phyloP scores from a whole-genome alignment of 2,113 vertebrate species.

The Madoqua kirkii region DNA sequence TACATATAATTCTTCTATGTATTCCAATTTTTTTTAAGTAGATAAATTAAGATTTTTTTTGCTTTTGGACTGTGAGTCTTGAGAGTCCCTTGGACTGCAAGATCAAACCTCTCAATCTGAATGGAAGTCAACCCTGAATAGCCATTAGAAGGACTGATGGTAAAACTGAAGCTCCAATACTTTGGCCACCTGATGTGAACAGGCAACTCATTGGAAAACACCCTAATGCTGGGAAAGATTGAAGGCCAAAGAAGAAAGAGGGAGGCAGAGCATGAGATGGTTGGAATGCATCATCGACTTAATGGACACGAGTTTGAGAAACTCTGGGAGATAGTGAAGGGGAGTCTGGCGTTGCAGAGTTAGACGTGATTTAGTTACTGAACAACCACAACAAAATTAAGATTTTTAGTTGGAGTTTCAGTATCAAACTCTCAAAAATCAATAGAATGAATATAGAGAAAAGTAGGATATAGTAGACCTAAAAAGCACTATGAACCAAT shows the following conservation, averaged over 20 bases:
- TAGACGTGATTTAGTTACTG: background rate
- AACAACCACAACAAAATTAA: background rate
- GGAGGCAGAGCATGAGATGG: background rate
- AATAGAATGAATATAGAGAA: background rate
- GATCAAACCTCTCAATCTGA: background rate
- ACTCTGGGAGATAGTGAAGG: background rate
- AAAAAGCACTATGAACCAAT: background rate
- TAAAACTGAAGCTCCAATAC: background rate
- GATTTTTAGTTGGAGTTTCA: background rate
- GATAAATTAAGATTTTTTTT: background rate
- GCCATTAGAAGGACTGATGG: background rate
- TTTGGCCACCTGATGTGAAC: background rate
- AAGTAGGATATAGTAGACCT: background rate
- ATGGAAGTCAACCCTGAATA: background rate
- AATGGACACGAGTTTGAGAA: background rate
- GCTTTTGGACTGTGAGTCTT: background rate
- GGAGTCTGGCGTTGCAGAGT: accelerated
- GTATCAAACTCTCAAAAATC: background rate
- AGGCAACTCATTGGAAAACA: background rate
- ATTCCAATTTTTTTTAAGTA: background rate
- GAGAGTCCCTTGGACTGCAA: background rate
- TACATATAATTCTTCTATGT: background rate
- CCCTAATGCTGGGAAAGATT: background rate
- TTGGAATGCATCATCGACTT: background rate
- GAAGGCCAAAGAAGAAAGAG: background rate